Conservation (phyloP, 2,797 vertebrate genomes). For the Sternotherus odoratus region DNA sequence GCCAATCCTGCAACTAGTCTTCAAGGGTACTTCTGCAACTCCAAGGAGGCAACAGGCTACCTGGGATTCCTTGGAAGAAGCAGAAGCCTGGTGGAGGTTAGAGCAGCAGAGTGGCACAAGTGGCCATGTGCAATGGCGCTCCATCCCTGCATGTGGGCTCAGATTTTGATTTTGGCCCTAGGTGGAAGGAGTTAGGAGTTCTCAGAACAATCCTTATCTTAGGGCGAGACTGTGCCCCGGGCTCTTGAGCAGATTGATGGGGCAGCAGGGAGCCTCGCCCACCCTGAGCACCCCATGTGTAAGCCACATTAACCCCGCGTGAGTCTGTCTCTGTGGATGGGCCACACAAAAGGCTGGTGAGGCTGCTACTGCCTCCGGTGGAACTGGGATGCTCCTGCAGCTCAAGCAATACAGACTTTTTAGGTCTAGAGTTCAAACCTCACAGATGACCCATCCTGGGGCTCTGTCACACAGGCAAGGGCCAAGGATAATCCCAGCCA, state of each 20-base stretch:
- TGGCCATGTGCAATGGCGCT: not conserved
- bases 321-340: not conserved
- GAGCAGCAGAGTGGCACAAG: not conserved
- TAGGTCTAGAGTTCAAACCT: not conserved
- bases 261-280: not conserved
- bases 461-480: not conserved
- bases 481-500: not conserved
- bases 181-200: not conserved
- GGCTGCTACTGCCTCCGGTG: accelerated
- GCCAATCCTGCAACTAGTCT: not conserved
- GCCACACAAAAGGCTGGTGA: accelerated
- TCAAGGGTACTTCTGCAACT: not conserved
- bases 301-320: not conserved
- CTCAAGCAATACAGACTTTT: not conserved
- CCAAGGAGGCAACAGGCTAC: not conserved
- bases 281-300: not conserved
- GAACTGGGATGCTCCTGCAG: not conserved
- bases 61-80: not conserved
- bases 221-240: not conserved
- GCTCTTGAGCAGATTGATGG: not conserved
- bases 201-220: not conserved
- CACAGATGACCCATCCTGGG: not conserved
- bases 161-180: not conserved
- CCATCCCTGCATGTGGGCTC: not conserved
- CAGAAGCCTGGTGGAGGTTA: not conserved